phyloP scores from a whole-genome alignment of 1,140 invertebrate genomes.

The Ostrea edulis region DNA sequence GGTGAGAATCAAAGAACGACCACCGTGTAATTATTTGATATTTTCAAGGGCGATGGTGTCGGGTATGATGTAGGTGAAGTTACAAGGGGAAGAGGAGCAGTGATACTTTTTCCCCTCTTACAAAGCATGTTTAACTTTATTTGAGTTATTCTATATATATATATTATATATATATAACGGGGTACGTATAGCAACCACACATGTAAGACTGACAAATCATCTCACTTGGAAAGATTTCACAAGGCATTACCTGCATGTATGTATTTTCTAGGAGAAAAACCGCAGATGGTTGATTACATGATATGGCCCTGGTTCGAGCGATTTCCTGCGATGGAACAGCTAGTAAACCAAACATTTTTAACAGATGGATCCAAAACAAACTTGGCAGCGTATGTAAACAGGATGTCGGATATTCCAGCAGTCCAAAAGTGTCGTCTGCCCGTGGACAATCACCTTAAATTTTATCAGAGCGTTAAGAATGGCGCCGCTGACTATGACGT shows the following conservation, averaged over 20 bases:
- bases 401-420: constrained; percentile 58
- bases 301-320: constrained; percentile 73
- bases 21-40: too few species aligned
- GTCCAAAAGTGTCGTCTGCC: constrained; percentile 58
- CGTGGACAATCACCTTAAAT: constrained; percentile 42
- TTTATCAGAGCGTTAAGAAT: constrained; percentile 44
- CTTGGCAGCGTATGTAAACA: constrained; percentile 46
- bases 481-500: constrained; percentile 60
- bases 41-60: too few species aligned
- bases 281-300: constrained; percentile 64
- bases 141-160: too few species aligned
- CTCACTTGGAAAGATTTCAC: not conserved
- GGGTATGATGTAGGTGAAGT: too few species aligned
- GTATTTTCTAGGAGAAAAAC: constrained; percentile 54
- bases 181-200: too few species aligned
- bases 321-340: constrained; percentile 32
- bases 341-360: not conserved
- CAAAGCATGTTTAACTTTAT: too few species aligned
- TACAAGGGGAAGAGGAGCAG: too few species aligned
- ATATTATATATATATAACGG: too few species aligned
- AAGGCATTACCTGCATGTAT: not conserved
- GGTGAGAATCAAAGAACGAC: too few species aligned
- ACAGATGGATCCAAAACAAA: constrained; percentile 36
- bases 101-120: too few species aligned
- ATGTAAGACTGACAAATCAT: not conserved